Evolutionary conservation across 2,888 invertebrate genomes (phyloP), one percentile per base, ranked within the genome.

Genomic region (Ptychoptera contaminata): DNA sequence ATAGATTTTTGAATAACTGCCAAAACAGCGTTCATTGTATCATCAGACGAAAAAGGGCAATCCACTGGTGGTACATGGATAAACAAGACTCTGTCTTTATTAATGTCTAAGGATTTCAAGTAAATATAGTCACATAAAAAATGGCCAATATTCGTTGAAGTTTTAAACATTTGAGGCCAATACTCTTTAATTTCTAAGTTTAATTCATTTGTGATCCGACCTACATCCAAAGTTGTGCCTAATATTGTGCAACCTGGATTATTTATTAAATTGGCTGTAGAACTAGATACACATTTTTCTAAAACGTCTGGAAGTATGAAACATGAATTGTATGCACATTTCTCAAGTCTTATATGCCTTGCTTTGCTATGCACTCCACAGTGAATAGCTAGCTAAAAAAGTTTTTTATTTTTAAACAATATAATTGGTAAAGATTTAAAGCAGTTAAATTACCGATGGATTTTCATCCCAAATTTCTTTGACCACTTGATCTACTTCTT

Each of bases 111-210:
- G 1, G 85, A 86, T 46, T 74, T 74, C 56, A 78, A 78, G 64
- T 76, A 86, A 46, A 75, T 79, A 57, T 79, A 87, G 56, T 85
- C 85, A 59, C 87, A 87, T 6, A 87, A 65, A 59, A 79, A 82
- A 58, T 67, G 65, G 54, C 76, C 75, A 37, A 75, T 73, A 57
- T 75, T 54, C 16, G 58, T 49, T 1, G 76, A 76, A 35, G 64
- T 12, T 12, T 36, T 29, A 14, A 42, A 43, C 37, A 46, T 44
- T 14, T 38, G 23, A 2, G 14, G n/a, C 14, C 16, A 14, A 37
- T 47, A 12, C 8, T 15, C 14, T 16, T 40, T 14, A n/a, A 46
- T 2, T 9, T 35, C 12, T 29, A 29, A 16, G 29, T 51, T 49
- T 6, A 48, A 35, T 23, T 55, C 52, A 56, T 54, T 58, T 49